A percentile compares a stretch with the other conserved stretches of the same genome.
phyloP scores from a whole-genome alignment of 2,113 vertebrate species.

The Numenius arquata region DNA sequence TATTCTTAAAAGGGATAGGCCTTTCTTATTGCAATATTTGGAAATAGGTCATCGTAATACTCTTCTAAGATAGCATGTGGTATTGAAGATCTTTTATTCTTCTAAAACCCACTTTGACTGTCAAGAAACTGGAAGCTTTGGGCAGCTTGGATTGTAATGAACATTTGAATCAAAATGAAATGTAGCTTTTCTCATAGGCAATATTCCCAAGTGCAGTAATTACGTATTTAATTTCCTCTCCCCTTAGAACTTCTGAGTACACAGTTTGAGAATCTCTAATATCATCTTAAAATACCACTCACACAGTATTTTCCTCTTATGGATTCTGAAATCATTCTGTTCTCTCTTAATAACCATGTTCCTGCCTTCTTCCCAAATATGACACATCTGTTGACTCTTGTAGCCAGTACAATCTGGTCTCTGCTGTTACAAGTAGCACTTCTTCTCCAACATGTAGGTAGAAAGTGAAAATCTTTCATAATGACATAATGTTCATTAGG shows the following conservation, averaged over 20 bases:
- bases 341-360: neutral
- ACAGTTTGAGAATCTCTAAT: neutral
- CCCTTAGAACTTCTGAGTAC: neutral
- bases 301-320: neutral
- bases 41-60: neutral
- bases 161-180: constrained; percentile 27
- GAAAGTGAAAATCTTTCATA: neutral
- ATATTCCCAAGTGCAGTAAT: neutral
- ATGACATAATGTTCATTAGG: neutral
- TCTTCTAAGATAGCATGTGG: neutral
- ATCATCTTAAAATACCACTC: neutral
- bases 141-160: neutral
- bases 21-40: neutral
- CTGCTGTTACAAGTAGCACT: neutral
- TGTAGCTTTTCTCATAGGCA: neutral
- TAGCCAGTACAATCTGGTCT: neutral
- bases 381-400: neutral
- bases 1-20: neutral
- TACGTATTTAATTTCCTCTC: constrained; percentile 3
- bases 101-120: neutral
- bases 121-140: neutral
- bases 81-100: neutral
- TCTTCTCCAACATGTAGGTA: neutral
- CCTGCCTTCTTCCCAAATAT: neutral
- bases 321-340: neutral